phyloP scores from a whole-genome alignment of 2,113 vertebrate species.

The Catagonus wagneri region DNA sequence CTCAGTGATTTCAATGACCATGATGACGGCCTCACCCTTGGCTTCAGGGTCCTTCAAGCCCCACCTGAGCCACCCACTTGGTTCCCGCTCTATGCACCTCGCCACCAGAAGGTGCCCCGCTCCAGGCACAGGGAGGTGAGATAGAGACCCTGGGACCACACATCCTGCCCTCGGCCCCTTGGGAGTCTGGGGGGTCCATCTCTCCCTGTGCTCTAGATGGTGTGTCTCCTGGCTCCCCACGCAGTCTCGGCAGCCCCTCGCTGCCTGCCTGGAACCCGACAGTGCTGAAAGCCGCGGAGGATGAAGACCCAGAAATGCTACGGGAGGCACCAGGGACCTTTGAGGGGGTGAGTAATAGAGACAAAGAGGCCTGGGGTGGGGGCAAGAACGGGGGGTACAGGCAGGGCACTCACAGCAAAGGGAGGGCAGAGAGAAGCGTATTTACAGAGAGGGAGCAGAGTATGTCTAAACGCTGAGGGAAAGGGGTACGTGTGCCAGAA shows the following conservation, averaged over 20 bases:
- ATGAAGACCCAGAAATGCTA: fast-evolving
- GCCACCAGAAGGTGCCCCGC: background rate
- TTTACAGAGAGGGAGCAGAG: background rate
- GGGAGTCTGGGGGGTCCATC: background rate
- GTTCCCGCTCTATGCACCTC: background rate
- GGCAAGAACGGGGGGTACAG: background rate
- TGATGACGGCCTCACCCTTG: background rate
- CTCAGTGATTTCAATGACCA: background rate
- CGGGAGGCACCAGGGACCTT: constrained; percentile 48
- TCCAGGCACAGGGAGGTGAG: background rate
- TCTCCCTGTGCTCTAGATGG: background rate
- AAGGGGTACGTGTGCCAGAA: background rate
- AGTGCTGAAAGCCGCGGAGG: fast-evolving
- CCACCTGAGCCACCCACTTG: background rate
- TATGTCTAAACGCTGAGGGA: background rate
- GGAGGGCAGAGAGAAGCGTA: background rate
- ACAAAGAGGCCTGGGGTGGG: background rate
- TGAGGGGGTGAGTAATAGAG: background rate
- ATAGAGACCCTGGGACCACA: background rate
- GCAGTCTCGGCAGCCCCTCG: background rate
- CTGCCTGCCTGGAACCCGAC: background rate
- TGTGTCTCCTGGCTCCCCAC: background rate
- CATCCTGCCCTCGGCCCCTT: background rate
- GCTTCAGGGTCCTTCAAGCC: background rate
- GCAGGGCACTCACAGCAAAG: background rate